phyloP scores from a whole-genome alignment of 2,888 invertebrate species.

The Pherbina coryleti region DNA sequence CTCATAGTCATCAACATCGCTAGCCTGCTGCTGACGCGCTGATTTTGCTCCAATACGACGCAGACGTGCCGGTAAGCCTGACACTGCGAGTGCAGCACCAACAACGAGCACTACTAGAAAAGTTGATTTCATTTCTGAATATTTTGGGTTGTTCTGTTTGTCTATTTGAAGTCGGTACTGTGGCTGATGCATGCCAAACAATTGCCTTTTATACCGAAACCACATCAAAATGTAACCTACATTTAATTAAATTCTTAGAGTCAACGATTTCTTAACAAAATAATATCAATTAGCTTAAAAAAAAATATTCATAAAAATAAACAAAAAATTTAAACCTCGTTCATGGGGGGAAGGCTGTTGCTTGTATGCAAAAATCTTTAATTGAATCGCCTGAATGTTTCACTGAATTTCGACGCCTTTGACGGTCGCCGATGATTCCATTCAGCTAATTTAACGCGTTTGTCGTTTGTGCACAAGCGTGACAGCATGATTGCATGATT shows the following conservation, averaged over 20 bases:
- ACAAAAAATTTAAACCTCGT: conserved; percentile 8
- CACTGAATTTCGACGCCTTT: neutral
- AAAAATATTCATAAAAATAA: neutral
- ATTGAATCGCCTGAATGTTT: conserved; percentile 6
- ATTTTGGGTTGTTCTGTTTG: neutral
- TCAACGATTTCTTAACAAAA: neutral
- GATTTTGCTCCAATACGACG: conserved; percentile 45
- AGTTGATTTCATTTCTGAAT: neutral
- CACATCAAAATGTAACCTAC: neutral
- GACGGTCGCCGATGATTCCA: neutral
- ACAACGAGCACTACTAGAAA: neutral
- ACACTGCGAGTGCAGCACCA: neutral
- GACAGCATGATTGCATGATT: neutral
- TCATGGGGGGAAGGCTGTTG: conserved; percentile 11
- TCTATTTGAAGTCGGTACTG: conserved; percentile 9
- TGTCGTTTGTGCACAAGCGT: neutral
- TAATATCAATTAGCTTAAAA: neutral
- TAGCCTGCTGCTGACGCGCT: conserved; percentile 56
- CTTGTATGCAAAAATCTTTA: conserved; percentile 34
- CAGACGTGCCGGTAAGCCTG: neutral
- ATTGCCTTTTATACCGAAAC: conserved; percentile 29
- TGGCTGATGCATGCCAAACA: neutral
- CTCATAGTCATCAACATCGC: conserved; percentile 40
- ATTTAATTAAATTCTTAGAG: conserved; percentile 12
- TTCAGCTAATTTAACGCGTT: neutral